Base-by-base conservation (phyloP, 2,113 vertebrate genomes). In the Oryzias javanicus region DNA sequence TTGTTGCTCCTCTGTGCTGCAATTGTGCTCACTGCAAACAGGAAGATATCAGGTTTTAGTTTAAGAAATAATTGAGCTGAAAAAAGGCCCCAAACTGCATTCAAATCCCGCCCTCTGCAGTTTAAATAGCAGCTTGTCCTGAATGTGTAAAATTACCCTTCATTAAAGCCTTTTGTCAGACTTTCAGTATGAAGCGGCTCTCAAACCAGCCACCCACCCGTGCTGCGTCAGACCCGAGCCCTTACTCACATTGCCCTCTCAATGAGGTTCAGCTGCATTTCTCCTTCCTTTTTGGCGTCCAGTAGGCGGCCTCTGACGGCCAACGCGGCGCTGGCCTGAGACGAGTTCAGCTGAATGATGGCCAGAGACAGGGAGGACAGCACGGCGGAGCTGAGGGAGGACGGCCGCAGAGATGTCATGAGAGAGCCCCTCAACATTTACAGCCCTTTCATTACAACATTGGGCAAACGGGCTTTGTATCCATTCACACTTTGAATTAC, bases 331-430 rank as follows among this genome's bases (percentile, higher is more conserved):
- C 88, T 86, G 69, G 76, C 83, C 81, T 92, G 90, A 5, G 84
- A 82, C 1, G 84, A 83, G 83, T 91, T 91, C 55, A 90, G 89
- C 82, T 90, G 88, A 62, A 92, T 67, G 72, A 91, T 85, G 47
- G 86, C 70, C 54, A 90, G 62, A 42, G 83, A 87, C 41, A 92
- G 72, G 5, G 83, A 86, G 77, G 84, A 88, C 60, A 91, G 87
- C 54, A 57, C 88, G 1, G 54, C 56, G 5, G 52, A 76, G 78
- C 90, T 91, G 67, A 60, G 44, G 49, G 49, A 59, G 55, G 50
- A 72, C 46, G 45, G 44, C 8, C 19, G 65, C 45, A 50, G 51
- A 22, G 40, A 64, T 22, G 27, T 58, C 51, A 66, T 20, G 10
- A 51, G 45, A 59, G 63, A 17, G 57, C 52, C 41, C 50, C 41